Evolutionary conservation across 2,113 vertebrate genomes (phyloP).

Genomic region (Archocentrus centrarchus): DNA sequence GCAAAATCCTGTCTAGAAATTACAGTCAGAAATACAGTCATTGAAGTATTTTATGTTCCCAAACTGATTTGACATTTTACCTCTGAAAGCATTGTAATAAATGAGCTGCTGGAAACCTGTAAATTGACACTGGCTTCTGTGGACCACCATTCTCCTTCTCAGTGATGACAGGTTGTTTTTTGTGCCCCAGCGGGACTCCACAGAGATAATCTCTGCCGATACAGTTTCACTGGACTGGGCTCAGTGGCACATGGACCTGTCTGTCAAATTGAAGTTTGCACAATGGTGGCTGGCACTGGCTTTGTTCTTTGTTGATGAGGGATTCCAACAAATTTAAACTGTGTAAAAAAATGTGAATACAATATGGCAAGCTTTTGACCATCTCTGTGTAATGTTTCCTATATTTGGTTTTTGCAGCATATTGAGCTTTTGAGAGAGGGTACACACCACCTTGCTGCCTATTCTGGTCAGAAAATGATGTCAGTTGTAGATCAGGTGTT

Average conservation of each 20-base stretch:
- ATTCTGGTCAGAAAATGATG: not conserved
- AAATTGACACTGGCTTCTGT: conserved; percentile 3
- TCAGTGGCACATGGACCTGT: conserved; percentile 74
- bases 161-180: conserved; percentile 71
- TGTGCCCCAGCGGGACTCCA: conserved; percentile 23
- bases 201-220: conserved; percentile 65
- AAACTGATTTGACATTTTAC: rapidly evolving
- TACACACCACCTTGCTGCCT: not conserved
- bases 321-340: not conserved
- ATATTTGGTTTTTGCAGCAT: not conserved
- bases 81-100: not conserved
- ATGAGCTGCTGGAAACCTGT: not conserved
- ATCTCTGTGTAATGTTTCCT: not conserved
- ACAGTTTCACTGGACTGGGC: conserved; percentile 69
- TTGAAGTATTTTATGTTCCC: not conserved
- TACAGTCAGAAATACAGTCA: not conserved
- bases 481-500: not conserved
- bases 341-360: not conserved
- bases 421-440: not conserved
- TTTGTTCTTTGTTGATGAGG: conserved; percentile 44
- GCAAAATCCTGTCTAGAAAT: not conserved
- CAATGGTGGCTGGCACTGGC: conserved; percentile 39
- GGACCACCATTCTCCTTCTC: conserved; percentile 8
- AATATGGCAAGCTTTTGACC: not conserved
- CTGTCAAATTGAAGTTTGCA: conserved; percentile 65